Evolutionary conservation across 1,140 invertebrate genomes (phyloP).

Genomic region (Drosophila santomea): DNA sequence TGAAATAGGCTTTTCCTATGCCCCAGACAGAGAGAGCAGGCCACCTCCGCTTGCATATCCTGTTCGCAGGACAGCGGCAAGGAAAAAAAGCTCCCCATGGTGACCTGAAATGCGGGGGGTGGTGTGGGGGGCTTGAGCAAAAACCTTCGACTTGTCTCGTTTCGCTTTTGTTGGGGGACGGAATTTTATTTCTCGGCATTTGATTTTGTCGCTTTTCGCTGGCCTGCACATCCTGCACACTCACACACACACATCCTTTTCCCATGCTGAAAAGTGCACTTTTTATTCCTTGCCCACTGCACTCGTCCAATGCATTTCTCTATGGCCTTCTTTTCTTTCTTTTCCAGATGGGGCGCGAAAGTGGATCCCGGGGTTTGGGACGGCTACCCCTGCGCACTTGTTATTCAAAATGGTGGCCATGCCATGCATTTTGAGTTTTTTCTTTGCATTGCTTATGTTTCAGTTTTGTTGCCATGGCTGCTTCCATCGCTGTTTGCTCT

Average conservation of each 20-base stretch:
- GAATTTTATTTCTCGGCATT: conserved; percentile 81
- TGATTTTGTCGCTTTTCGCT: conserved; percentile 76
- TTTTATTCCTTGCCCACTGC: conserved; percentile 70
- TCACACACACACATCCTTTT: neutral
- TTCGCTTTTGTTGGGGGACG: conserved; percentile 54
- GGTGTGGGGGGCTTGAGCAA: conserved; percentile 21
- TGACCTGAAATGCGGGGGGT: neutral
- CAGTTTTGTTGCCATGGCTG: conserved; percentile 74
- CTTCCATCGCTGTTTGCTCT: conserved; percentile 63
- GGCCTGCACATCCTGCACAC: conserved; percentile 33
- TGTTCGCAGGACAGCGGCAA: conserved; percentile 39
- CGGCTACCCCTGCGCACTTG: conserved; percentile 59
- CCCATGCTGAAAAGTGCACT: conserved; percentile 62
- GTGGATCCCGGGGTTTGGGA: neutral
- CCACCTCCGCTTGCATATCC: conserved; percentile 6
- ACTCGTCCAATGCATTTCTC: conserved; percentile 77
- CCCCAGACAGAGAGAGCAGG: conserved; percentile 17
- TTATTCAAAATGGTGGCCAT: conserved; percentile 79
- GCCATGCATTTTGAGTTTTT: conserved; percentile 69
- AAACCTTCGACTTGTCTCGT: conserved; percentile 52
- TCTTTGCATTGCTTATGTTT: conserved; percentile 69
- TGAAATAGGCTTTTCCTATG: conserved; percentile 80
- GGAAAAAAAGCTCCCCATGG: conserved; percentile 36
- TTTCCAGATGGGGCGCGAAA: conserved; percentile 14
- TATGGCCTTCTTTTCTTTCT: conserved; percentile 57